Evolutionary conservation across 2,888 invertebrate species (phyloP).

Genomic region (Chelonus formosanus): DNA sequence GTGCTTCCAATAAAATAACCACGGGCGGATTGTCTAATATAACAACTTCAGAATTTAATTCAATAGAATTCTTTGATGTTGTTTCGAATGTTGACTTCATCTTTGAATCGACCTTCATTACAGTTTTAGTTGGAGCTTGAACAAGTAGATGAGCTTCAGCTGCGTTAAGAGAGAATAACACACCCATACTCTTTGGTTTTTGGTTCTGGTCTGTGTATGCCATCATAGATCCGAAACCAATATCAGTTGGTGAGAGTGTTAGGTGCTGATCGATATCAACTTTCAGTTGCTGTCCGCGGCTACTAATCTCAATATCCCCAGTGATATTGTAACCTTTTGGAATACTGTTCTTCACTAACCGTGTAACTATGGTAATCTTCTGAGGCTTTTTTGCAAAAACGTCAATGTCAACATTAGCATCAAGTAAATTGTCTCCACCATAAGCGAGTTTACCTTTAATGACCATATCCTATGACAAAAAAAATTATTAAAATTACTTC

Average conservation of each 20-base stretch:
- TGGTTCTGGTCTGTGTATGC: slow-evolving; percentile 62
- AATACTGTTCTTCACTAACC: slow-evolving; percentile 47
- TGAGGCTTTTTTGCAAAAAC: slow-evolving; percentile 71
- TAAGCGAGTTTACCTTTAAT: slow-evolving; percentile 65
- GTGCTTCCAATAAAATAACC: slow-evolving; percentile 66
- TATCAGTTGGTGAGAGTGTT: slow-evolving; percentile 51
- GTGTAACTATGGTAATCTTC: slow-evolving; percentile 66
- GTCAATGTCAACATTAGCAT: slow-evolving; percentile 68
- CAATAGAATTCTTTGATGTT: too few species aligned
- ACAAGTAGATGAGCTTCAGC: slow-evolving; percentile 50
- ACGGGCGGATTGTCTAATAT: slow-evolving; percentile 67
- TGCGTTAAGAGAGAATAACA: slow-evolving; percentile 43
- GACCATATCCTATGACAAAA: slow-evolving; percentile 61
- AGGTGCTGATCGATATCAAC: slow-evolving; percentile 58
- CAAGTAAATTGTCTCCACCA: slow-evolving; percentile 60
- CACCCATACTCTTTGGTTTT: slow-evolving; percentile 54
- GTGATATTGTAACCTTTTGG: slow-evolving; percentile 64
- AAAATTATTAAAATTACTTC: neutral
- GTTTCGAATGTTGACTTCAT: slow-evolving; percentile 42
- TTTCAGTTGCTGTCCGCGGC: slow-evolving; percentile 64
- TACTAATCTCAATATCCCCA: slow-evolving; percentile 62
- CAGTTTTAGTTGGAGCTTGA: slow-evolving; percentile 66
- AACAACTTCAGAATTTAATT: too few species aligned
- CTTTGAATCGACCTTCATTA: slow-evolving; percentile 68
- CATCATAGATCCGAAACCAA: slow-evolving; percentile 55